phyloP scores from a whole-genome alignment of 2,797 vertebrate species.

The Spatula clypeata region DNA sequence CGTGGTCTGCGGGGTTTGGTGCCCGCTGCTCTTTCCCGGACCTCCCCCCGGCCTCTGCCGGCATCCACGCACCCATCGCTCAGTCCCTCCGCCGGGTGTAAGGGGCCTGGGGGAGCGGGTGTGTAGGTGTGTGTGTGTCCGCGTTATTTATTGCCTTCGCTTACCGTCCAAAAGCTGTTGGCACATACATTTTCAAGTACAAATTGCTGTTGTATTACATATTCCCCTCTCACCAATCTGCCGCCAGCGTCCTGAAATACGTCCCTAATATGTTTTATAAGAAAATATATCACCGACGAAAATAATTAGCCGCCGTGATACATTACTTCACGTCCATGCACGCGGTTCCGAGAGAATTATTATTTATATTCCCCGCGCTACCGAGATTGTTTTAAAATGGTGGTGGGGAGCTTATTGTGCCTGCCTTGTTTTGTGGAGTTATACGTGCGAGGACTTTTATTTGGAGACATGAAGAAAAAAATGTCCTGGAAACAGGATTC shows the following conservation, averaged over 20 bases:
- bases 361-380: not conserved
- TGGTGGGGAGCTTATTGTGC: not conserved
- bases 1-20: rapidly evolving
- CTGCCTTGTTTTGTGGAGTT: not conserved
- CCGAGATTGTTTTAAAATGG: not conserved
- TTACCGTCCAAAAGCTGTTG: conserved; percentile 64
- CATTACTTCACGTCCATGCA: not conserved
- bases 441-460: not conserved
- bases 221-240: conserved; percentile 47
- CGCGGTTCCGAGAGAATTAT: not conserved
- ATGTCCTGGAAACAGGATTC: not conserved
- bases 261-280: conserved; percentile 41
- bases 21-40: rapidly evolving
- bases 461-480: not conserved
- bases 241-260: conserved; percentile 42
- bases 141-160: conserved; percentile 71
- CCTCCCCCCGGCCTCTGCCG: not conserved
- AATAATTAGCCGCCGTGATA: conserved; percentile 35
- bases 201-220: conserved; percentile 66
- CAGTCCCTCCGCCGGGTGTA: not conserved
- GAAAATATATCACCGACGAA: conserved; percentile 45
- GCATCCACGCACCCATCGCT: not conserved
- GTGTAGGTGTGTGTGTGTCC: conserved; percentile 5
- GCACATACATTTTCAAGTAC: conserved; percentile 71
- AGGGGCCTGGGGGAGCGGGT: not conserved